phyloP scores from a whole-genome alignment of 37 sponge, comb jelly and placozoan genomes.

The Diacarnus erythraeanus region DNA sequence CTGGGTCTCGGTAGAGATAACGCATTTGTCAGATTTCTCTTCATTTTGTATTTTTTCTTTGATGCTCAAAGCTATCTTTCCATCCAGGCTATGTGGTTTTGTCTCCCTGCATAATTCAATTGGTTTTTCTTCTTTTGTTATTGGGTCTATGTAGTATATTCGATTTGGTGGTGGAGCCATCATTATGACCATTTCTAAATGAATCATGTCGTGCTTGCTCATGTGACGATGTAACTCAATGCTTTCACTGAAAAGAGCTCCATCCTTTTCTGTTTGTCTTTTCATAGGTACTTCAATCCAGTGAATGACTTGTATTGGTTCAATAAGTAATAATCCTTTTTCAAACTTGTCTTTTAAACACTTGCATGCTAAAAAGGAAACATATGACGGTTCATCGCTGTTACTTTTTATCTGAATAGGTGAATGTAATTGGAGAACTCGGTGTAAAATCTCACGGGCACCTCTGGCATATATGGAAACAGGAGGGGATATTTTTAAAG shows the following conservation, averaged over 20 bases:
- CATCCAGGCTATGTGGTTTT: not conserved
- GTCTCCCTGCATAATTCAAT: not conserved
- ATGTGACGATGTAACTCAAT: not conserved
- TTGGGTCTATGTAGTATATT: not conserved
- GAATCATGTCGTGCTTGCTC: not conserved
- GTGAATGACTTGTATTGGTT: not conserved
- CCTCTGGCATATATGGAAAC: not conserved
- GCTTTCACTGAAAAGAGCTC: not conserved
- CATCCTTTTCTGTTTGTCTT: not conserved
- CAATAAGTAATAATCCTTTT: not conserved
- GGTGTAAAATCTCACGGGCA: not conserved
- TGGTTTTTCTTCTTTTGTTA: not conserved
- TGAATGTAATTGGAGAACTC: not conserved
- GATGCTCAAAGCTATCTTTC: not conserved
- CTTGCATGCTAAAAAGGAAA: not conserved
- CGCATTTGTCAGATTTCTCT: too few species aligned
- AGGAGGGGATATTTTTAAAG: not conserved
- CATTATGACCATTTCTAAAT: not conserved
- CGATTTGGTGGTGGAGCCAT: not conserved
- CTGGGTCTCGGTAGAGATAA: too few species aligned
- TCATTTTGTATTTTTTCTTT: too few species aligned
- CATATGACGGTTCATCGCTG: not conserved
- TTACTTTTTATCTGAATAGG: slow-evolving; percentile 1
- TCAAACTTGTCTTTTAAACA: not conserved
- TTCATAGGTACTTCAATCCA: not conserved